These are phyloP conservation scores for Myotis pilosus DNA, from an alignment of 2,797 vertebrate species.

Conservation along the genomic window DNA sequence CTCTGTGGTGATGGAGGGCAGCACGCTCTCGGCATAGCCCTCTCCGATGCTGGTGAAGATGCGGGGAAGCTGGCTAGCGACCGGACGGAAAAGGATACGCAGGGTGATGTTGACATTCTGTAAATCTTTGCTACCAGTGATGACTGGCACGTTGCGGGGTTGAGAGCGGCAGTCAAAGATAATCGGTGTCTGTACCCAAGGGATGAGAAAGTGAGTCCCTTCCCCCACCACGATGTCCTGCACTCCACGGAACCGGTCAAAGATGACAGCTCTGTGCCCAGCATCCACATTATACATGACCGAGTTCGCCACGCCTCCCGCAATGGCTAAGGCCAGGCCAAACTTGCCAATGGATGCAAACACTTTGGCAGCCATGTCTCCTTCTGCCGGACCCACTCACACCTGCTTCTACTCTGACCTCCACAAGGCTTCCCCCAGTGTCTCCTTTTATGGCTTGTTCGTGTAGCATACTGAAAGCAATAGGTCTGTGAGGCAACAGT, in stretches of 20 bases:
- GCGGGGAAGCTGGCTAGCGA: constrained; percentile 90
- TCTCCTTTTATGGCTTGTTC: constrained; percentile 18
- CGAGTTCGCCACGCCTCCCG: constrained; percentile 94
- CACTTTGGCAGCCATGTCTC: constrained; percentile 88
- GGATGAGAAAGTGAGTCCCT: constrained; percentile 97
- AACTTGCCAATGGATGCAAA: constrained; percentile 96
- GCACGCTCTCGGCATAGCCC: constrained; percentile 96
- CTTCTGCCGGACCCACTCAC: constrained; percentile 34
- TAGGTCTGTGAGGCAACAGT: not conserved
- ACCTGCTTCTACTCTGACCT: constrained; percentile 46
- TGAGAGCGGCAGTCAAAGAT: constrained; percentile 97
- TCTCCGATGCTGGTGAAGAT: constrained; percentile 98
- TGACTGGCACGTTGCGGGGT: constrained; percentile 95
- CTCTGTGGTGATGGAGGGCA: constrained; percentile 97
- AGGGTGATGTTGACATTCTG: constrained; percentile 99
- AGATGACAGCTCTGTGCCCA: constrained; percentile 96
- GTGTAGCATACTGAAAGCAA: not conserved
- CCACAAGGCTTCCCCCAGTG: no score
- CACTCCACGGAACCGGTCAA: constrained; percentile 94
- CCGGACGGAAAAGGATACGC: constrained; percentile 94
- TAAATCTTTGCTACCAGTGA: constrained; percentile 98
- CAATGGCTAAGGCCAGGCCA: constrained; percentile 92
- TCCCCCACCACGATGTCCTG: constrained; percentile 92
- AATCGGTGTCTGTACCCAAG: constrained; percentile 98
- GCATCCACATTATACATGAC: constrained; percentile 98